phyloP scores from a whole-genome alignment of 1,140 invertebrate species.

The Leptoteleia sp. region DNA sequence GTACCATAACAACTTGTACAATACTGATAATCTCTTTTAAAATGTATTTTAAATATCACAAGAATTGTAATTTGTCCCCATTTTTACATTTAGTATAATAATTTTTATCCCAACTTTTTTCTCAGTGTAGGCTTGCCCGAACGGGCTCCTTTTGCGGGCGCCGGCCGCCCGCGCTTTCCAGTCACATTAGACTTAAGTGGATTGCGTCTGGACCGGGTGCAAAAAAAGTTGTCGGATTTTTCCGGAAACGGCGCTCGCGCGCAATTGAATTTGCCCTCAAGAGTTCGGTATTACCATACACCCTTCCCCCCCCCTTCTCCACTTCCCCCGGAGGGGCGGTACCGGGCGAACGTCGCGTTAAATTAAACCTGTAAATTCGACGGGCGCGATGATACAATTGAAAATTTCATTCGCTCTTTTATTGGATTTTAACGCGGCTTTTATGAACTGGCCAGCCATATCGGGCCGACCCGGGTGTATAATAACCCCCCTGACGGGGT shows the following conservation, averaged over 20 bases:
- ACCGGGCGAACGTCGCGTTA: constrained; percentile 10
- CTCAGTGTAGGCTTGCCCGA: no score
- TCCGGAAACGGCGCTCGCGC: constrained; percentile 9
- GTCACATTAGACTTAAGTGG: constrained; percentile 50
- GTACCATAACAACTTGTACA: no score
- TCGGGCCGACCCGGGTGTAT: constrained; percentile 4
- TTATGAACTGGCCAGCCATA: constrained; percentile 24
- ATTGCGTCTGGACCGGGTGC: constrained; percentile 25
- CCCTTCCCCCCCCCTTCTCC: no score
- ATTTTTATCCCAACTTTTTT: no score
- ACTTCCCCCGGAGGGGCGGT: no score
- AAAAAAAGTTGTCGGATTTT: constrained; percentile 34
- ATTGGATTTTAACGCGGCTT: constrained; percentile 41
- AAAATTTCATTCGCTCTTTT: constrained; percentile 34
- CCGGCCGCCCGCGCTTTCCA: constrained; percentile 26
- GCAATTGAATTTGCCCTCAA: constrained; percentile 44
- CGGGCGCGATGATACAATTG: constrained; percentile 34
- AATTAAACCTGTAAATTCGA: constrained; percentile 52
- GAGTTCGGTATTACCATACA: constrained; percentile 20
- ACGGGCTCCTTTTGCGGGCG: constrained; percentile 30
- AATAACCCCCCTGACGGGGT: constrained; percentile 1
- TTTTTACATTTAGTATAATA: no score
- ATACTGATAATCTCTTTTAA: no score
- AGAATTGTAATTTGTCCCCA: no score
- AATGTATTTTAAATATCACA: no score